phyloP scores from a whole-genome alignment of 2,113 vertebrate species.

The Cyanoderma ruficeps region DNA sequence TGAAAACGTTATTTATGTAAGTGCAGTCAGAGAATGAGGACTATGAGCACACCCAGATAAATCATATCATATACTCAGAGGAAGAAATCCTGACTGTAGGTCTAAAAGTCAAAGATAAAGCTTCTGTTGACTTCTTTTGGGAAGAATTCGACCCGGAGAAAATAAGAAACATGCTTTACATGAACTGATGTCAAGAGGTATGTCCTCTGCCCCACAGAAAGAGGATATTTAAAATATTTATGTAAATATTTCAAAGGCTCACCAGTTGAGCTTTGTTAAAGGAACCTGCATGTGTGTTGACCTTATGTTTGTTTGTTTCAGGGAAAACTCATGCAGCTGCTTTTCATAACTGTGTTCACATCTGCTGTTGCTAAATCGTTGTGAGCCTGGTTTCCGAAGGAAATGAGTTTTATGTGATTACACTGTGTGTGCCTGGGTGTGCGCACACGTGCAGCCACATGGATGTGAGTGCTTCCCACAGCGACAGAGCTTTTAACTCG shows the following conservation, averaged over 20 bases:
- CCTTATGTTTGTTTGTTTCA: conserved; percentile 56
- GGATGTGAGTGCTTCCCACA: not conserved
- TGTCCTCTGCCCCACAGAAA: not conserved
- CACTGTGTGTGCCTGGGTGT: not conserved
- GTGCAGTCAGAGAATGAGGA: not conserved
- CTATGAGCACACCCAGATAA: not conserved
- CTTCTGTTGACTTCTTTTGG: not conserved
- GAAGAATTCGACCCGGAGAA: not conserved
- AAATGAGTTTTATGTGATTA: conserved; percentile 63
- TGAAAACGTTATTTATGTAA: not conserved
- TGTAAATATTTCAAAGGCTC: conserved; percentile 46
- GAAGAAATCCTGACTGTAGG: not conserved
- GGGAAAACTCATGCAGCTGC: conserved; percentile 2
- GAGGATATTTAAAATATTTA: conserved; percentile 41
- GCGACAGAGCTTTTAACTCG: not conserved
- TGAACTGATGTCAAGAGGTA: conserved; percentile 1
- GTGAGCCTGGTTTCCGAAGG: conserved; percentile 48
- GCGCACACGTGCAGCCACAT: not conserved
- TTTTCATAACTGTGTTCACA: conserved; percentile 42
- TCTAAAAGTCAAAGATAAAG: not conserved
- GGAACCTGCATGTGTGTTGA: conserved; percentile 17
- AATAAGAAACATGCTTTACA: not conserved
- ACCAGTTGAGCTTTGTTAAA: conserved; percentile 13
- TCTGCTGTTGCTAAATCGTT: conserved; percentile 19
- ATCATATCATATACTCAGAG: not conserved